Percentiles rank a stretch among this genome's conserved stretches.
These are phyloP conservation scores for Onthophagus sagittarius DNA, from an alignment of 2,888 invertebrate genomes.

Conservation along the genomic window DNA sequence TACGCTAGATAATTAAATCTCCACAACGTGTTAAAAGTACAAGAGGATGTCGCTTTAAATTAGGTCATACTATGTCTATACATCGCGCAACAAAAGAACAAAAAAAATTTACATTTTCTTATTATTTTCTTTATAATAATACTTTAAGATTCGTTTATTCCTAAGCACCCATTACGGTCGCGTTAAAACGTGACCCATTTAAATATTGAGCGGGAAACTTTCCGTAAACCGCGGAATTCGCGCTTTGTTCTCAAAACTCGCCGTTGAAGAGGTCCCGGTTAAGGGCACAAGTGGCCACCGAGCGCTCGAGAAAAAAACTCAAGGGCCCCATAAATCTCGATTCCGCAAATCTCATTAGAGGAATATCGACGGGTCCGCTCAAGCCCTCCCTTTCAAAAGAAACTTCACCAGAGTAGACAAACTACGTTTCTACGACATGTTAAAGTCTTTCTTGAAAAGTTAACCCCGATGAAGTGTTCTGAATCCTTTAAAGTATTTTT, in stretches of 20 bases:
- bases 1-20: too few relatives aligned
- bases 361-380: conserved; percentile 1
- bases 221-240: neutral
- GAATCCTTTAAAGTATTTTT: neutral
- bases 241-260: neutral
- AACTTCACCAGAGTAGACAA: neutral
- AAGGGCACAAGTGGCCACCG: neutral
- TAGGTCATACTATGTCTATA: too few relatives aligned
- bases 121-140: neutral
- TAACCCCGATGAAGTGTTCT: neutral
- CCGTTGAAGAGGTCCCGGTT: neutral
- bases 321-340: conserved; percentile 6
- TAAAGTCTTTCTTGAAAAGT: neutral
- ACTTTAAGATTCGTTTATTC: neutral
- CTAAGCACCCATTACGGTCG: neutral
- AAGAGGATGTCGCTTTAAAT: too few relatives aligned
- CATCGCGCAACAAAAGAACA: too few relatives aligned
- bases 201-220: neutral
- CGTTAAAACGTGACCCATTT: neutral
- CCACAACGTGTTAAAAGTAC: too few relatives aligned
- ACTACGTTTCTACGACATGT: neutral
- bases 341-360: conserved; percentile 11
- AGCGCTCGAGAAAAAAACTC: neutral
- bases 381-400: neutral
- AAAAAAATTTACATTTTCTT: neutral